Base-by-base conservation (phyloP, 2,888 invertebrate genomes). In the Acleris emargana region DNA sequence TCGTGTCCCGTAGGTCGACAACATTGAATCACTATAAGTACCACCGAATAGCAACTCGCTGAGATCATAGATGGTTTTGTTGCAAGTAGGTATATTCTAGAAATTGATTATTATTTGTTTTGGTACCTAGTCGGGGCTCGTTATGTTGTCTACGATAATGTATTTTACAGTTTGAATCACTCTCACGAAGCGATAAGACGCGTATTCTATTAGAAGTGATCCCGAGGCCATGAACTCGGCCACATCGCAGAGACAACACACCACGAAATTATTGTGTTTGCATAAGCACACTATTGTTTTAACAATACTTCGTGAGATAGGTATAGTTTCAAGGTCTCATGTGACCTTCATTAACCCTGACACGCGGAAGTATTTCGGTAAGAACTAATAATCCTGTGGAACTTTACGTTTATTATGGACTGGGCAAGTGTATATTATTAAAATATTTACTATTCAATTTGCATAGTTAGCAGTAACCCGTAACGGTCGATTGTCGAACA, bases 401-500 rank as follows among this genome's bases (percentile, higher is more conserved):
- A 61, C 66, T 61, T 64, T 38, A 51, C 64, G 60, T 60, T 55
- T 57, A 45, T 57, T 52, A 60, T 60, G 60, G 61, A 61, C 55
- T 66, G 38, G 57, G 57, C 57, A 76, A 73, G 74, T 73, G 72
- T 73, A 71, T 72, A 76, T 77, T 75, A 75, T 75, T 75, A 75
- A 38, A 38, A 38, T 38, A 22, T 3, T 2, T 22, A 38, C 13
- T 38, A 75, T 76, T 76, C 70, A 76, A 77, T 76, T 75, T 78
- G 80, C 81, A 79, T 78, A 80, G 81, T 83, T 77, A 79, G 84
- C 83, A 81, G 88, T 86, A 86, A 85, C 79, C 74, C 82, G 80
- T 89, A 91, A 91, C 91, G 87, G 91, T 87, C 81, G 79, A 83
- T 82, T 79, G 83, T 84, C 81, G 80, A 82, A 82, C 83, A 83